Base-by-base conservation (phyloP, 2,888 invertebrate genomes). In the Chouioia cunea region DNA sequence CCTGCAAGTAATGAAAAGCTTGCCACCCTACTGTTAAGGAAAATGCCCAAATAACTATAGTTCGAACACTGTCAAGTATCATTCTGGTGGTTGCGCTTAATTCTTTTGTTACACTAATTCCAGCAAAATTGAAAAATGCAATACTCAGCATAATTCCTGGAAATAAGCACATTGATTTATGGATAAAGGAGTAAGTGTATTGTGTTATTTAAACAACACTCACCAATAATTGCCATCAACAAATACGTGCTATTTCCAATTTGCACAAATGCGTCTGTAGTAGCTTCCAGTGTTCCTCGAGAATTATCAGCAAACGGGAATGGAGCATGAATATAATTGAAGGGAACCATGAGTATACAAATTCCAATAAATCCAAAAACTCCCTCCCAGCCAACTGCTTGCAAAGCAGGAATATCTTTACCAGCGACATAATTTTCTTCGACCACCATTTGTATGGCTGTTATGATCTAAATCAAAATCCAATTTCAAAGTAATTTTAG, bases 321-420 rank as follows among this genome's bases (percentile, higher is more conserved):
- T 0, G 91, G 90, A 16, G 92, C 93, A 4, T 91, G 89, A 65
- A 93, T 89, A 87, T 90, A 97, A 87, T 96, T 95, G 85, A 97
- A 92, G 0, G 93, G 93, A 65, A 94, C 86, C 78, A 93, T 89
- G 12, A 93, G 83, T 0, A 92, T 63, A 4, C 88, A 87, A 16
- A 93, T 87, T 0, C 90, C 89, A 10, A 86, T 63, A 73, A 93
- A 89, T 22, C 95, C 95, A 85, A 93, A 95, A 18, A 93, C 80
- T 56, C 96, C 97, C 89, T 98, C 97, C 93, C 95, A 96, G 8
- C 98, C 97, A 20, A 97, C 94, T 4, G 95, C 97, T 85, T 96
- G 94, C 72, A 98, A 86, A 0, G 97, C 91, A 0, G 96, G 94
- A 58, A 97, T 94, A 85, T 96, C 94, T 77, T 92, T 88, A 60